phyloP scores from a whole-genome alignment of 2,797 vertebrate species.

The Mus spretus region DNA sequence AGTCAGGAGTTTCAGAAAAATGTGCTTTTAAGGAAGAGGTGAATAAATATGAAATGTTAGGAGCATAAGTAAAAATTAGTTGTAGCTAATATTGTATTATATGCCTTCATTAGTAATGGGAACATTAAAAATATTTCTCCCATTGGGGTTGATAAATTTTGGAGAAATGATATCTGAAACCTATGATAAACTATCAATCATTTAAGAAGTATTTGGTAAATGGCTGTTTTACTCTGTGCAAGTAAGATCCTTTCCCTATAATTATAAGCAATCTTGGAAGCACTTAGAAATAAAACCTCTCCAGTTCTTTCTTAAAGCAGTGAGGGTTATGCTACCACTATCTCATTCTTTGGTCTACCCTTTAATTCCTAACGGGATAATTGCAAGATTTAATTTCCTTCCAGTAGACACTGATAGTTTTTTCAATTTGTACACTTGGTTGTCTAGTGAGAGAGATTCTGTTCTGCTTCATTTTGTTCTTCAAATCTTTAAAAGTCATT shows the following conservation, averaged over 20 bases:
- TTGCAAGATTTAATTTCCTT: conserved; percentile 59
- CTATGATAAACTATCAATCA: conserved; percentile 26
- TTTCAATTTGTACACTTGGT: not conserved
- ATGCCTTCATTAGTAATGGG: not conserved
- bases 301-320: not conserved
- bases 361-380: conserved; percentile 26
- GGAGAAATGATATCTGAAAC: conserved; percentile 19
- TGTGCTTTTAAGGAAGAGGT: not conserved
- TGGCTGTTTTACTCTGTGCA: not conserved
- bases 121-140: conserved; percentile 6
- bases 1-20: conserved; percentile 14
- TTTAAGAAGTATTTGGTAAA: conserved; percentile 13
- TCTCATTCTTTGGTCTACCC: conserved; percentile 3
- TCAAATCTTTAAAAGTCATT: conserved; percentile 1
- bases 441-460: not conserved
- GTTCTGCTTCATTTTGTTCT: not conserved
- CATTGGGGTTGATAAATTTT: not conserved
- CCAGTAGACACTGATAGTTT: not conserved
- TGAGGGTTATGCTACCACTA: not conserved
- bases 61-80: not conserved
- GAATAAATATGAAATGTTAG: conserved; percentile 27
- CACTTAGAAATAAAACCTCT: not conserved
- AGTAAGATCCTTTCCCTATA: conserved; percentile 6
- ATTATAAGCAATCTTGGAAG: not conserved
- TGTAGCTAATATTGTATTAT: conserved; percentile 7